Base-by-base conservation (phyloP, 2,113 vertebrate genomes). In the Peucedramus taeniatus region DNA sequence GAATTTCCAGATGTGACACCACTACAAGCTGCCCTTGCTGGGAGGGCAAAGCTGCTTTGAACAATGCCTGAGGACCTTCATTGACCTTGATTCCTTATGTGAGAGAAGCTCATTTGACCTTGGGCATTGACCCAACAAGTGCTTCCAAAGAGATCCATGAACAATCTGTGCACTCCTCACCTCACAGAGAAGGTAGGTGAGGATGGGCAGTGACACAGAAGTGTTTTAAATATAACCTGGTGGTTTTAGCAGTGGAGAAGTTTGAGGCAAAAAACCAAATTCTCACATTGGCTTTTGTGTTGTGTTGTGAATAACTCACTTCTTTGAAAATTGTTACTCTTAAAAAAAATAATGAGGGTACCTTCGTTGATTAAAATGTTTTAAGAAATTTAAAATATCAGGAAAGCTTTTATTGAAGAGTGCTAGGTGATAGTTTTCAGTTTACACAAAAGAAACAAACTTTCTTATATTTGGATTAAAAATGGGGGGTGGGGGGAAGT, bases 401-500 rank as follows among this genome's bases (percentile, higher is more conserved):
- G 22, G 14, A 27, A 61, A 50, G 3, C 3, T 5, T 40, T 71
- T 45, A 24, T 6, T 81, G 28, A 6, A 19, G 13, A 33, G 19
- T 45, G 5, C 45, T 70, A 33, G 56, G 6, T 71, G 56, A 15
- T 22, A 8, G 19, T 14, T 87, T 84, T 74, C 33, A 51, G 12
- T 47, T 40, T 68, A 14, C 13, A 7, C 5, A 51, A 50, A 21
- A 51, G 60, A 39, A 68, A 10, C 21, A 37, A 49, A 31, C 4
- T 56, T 35, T 5, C 0, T 60, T 59, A 23, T 22, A 26, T 70
- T 79, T 50, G 31, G 15, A 19, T 56, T 76, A 23, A 74, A 68
- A 47, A 40, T 22, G 1, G 7, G 3, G 27, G 5, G 1, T 10
- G 2, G 10, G 7, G 11, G 35, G 7, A 30, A 18, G 2, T 1